Evolutionary conservation across 2,888 invertebrate species (phyloP), one percentile per base, ranked within the genome.

Genomic region (Drosophila ochracea): DNA sequence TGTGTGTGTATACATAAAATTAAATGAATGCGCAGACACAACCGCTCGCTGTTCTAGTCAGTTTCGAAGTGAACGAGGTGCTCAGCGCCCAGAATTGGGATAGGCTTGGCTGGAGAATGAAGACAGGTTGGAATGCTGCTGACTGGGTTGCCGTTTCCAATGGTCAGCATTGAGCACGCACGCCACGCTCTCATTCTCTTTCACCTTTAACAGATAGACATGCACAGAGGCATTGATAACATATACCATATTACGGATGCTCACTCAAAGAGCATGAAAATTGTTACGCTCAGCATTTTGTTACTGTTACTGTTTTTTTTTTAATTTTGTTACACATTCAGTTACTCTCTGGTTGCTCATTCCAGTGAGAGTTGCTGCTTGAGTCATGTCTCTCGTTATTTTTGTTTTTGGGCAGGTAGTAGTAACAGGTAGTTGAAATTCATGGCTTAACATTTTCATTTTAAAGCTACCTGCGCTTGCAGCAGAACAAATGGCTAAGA

Each of bases 11-110:
- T 5, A 41, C 10, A 39, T 41, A 16, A 25, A 33, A 41, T 30
- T 33, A 28, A 35, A 55, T 28, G 28, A 30, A n/a, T 30, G 31
- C 33, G 68, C 21, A 64, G 41, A 49, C 78, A 80, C 83, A 83
- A 90, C 86, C 76, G 74, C 25, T 58, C 68, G 73, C 74, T 62
- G 50, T 62, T 59, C 25, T 49, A 66, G 71, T 75, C 67, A 60
- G 70, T 66, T 76, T 77, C 55, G 19, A 80, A 89, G 69, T 91
- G 91, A 91, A 75, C 74, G 74, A 55, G n/a, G 53, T 31, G 60
- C 33, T 62, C 53, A 33, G 52, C 37, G 21, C 19, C 11, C 33
- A 53, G 53, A 63, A 55, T 62, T 57, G 62, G 59, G 37, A 62
- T 63, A 58, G 76, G 69, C 79, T 72, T 74, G 57, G 66, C 65